These are phyloP conservation scores for silkworm (Bombyx mori) DNA, from an alignment of 1,140 invertebrate species.

Conservation along the genomic window ASM3026992v2 NC_085116.1:2971501-2972000, in stretches of 20 bases:
- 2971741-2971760: slow-evolving; percentile 46
- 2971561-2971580: no score
- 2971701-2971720: slow-evolving; percentile 21
- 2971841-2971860: slow-evolving; percentile 31
- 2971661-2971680: no score
- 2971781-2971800: slow-evolving; percentile 35
- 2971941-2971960: not conserved
- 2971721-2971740: slow-evolving; percentile 45
- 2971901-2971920: slow-evolving; percentile 1
- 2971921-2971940: not conserved
- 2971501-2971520: slow-evolving; percentile 19
- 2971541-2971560: no score
- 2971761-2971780: slow-evolving; percentile 29
- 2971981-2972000: slow-evolving; percentile 22
- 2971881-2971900: slow-evolving; percentile 28
- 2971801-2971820: slow-evolving; percentile 32
- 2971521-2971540: slow-evolving; percentile 12
- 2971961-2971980: slow-evolving; percentile 8
- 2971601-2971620: no score
- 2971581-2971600: no score
- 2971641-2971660: no score
- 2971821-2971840: slow-evolving; percentile 28
- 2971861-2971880: slow-evolving; percentile 21
- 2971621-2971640: no score
- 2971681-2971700: slow-evolving; percentile 28